Evolutionary conservation across 2,888 invertebrate species (phyloP).

Genomic region (Scrobipalpa atriplicella): DNA sequence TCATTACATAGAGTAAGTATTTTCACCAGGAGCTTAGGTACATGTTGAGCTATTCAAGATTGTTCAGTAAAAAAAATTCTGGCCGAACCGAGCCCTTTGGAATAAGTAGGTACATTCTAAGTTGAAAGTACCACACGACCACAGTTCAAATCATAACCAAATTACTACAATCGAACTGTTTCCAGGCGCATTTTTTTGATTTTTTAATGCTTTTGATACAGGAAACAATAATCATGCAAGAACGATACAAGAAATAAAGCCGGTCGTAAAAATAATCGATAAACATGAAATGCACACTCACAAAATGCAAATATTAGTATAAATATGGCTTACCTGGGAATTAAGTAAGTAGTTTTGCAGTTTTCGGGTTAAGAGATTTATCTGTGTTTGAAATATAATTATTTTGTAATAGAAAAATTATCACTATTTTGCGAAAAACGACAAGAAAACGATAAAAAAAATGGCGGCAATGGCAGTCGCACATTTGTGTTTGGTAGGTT

Average conservation of each 20-base stretch:
- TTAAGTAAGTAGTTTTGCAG: background rate
- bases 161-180: too few relatives aligned
- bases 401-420: slow-evolving; percentile 24
- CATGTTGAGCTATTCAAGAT: too few relatives aligned
- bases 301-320: background rate
- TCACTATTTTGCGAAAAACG: slow-evolving; percentile 48
- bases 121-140: too few relatives aligned
- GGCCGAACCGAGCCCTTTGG: too few relatives aligned
- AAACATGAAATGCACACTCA: slow-evolving; percentile 22
- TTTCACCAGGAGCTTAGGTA: too few relatives aligned
- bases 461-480: slow-evolving; percentile 64
- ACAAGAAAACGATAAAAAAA: slow-evolving; percentile 46
- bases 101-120: too few relatives aligned
- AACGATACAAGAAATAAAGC: slow-evolving; percentile 27
- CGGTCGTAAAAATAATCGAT: slow-evolving; percentile 35
- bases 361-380: slow-evolving; percentile 30
- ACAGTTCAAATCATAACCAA: too few relatives aligned
- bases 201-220: background rate
- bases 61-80: too few relatives aligned
- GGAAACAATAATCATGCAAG: background rate
- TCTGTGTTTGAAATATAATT: slow-evolving; percentile 33
- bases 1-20: too few relatives aligned
- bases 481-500: slow-evolving; percentile 25
- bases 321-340: slow-evolving; percentile 23
- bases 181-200: too few relatives aligned